Percentiles rank a stretch among this genome's conserved stretches.
These are phyloP conservation scores for Silurus lanzhouensis DNA, from an alignment of 2,797 vertebrate species.

Conservation along the genomic window DNA sequence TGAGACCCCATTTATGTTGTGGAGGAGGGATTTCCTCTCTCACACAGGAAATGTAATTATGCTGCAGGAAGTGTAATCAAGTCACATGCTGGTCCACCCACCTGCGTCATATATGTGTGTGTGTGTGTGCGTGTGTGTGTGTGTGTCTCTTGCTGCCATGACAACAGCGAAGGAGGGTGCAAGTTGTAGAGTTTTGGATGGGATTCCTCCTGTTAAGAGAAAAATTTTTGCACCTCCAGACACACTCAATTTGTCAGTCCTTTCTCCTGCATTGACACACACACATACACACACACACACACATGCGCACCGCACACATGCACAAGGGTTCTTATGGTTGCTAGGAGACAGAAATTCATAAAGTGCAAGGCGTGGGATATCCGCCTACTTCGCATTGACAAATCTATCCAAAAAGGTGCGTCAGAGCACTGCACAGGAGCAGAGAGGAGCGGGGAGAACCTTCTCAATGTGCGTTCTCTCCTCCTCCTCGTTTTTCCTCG, in stretches of 20 bases:
- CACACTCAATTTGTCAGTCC: conserved; percentile 53
- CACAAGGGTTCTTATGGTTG: conserved; percentile 61
- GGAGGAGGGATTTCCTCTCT: conserved; percentile 50
- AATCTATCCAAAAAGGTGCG: conserved; percentile 64
- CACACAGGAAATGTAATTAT: conserved; percentile 57
- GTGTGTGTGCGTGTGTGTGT: conserved; percentile 47
- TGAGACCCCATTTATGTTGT: conserved; percentile 15
- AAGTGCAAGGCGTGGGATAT: conserved; percentile 66
- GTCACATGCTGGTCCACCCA: conserved; percentile 53
- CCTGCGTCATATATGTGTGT: conserved; percentile 50
- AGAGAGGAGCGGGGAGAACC: conserved; percentile 13
- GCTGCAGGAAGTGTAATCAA: conserved; percentile 46
- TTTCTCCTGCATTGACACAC: conserved; percentile 47
- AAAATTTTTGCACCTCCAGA: conserved; percentile 49
- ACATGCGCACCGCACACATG: conserved; percentile 20
- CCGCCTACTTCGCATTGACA: conserved; percentile 68
- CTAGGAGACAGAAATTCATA: conserved; percentile 70
- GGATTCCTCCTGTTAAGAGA: conserved; percentile 41
- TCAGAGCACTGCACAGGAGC: conserved; percentile 59
- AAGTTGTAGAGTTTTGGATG: conserved; percentile 18
- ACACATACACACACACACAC: conserved; percentile 13
- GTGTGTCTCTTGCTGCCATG: conserved; percentile 37
- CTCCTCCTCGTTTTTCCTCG: background rate
- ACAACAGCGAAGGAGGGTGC: conserved; percentile 33
- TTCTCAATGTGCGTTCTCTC: background rate